phyloP scores from a whole-genome alignment of 2,888 invertebrate genomes.

The Agrochola lychnidis region DNA sequence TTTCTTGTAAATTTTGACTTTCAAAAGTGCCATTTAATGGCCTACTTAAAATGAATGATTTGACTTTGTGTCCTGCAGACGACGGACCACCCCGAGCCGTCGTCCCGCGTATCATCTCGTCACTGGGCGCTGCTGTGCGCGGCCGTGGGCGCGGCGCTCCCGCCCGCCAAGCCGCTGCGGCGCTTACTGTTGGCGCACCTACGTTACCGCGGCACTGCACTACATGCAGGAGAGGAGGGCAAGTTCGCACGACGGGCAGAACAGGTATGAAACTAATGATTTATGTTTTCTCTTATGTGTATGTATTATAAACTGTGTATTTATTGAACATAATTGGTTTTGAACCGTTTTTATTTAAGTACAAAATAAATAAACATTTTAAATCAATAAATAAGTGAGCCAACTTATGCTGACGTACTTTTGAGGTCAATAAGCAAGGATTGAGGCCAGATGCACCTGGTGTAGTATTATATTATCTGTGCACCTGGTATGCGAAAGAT shows the following conservation, averaged over 20 bases:
- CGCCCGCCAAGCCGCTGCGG: slow-evolving; percentile 95
- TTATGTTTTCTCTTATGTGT: background rate
- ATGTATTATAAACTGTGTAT: background rate
- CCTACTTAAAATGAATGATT: too few species aligned
- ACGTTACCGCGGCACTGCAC: slow-evolving; percentile 96
- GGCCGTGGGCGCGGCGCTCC: slow-evolving; percentile 93
- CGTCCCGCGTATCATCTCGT: slow-evolving; percentile 95
- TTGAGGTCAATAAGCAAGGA: background rate
- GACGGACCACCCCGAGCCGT: slow-evolving; percentile 97
- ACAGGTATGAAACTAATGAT: slow-evolving; percentile 87
- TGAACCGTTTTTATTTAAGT: too few species aligned
- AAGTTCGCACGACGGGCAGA: slow-evolving; percentile 98
- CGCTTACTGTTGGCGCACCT: slow-evolving; percentile 97
- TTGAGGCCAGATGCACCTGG: background rate
- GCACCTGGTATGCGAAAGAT: background rate
- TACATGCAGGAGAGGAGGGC: slow-evolving; percentile 96
- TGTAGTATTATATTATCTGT: too few species aligned
- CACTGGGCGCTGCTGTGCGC: slow-evolving; percentile 96
- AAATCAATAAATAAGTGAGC: too few species aligned
- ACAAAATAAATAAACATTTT: too few species aligned
- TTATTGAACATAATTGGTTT: background rate
- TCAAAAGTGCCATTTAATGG: too few species aligned
- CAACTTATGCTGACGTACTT: too few species aligned
- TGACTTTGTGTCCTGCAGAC: slow-evolving; percentile 88
- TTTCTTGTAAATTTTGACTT: too few species aligned